These are phyloP conservation scores for Lysandra coridon DNA, from an alignment of 2,888 invertebrate genomes.

Conservation along the genomic window DNA sequence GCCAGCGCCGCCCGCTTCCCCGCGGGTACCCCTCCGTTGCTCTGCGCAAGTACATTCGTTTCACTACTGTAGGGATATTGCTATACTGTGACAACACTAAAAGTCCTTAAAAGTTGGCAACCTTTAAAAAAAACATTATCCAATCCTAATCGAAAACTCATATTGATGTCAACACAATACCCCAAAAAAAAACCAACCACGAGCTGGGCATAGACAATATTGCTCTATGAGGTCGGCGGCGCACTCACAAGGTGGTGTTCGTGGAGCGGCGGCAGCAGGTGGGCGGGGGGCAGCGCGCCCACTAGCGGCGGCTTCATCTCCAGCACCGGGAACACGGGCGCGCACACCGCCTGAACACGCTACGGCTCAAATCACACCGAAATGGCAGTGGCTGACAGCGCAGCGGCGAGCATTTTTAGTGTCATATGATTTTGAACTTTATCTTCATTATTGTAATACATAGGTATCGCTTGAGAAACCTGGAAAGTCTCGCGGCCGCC, in stretches of 20 bases:
- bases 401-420: too few relatives aligned
- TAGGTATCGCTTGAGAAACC: too few relatives aligned
- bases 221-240: constrained; percentile 54
- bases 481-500: too few relatives aligned
- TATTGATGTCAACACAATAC: not conserved
- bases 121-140: not conserved
- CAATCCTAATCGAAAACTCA: not conserved
- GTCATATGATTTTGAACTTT: too few relatives aligned
- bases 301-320: constrained; percentile 76
- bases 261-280: constrained; percentile 82
- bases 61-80: too few relatives aligned
- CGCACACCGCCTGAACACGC: constrained; percentile 67
- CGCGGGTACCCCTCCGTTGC: too few relatives aligned
- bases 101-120: not conserved
- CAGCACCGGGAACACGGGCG: constrained; percentile 80
- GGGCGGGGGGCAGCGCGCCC: constrained; percentile 76
- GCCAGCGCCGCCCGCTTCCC: too few relatives aligned
- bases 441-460: too few relatives aligned
- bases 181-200: not conserved
- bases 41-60: too few relatives aligned
- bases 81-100: not conserved
- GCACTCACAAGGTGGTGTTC: constrained; percentile 82
- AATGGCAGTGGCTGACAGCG: too few relatives aligned
- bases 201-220: not conserved
- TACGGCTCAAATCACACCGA: too few relatives aligned